A percentile compares a stretch with the other conserved stretches of the same genome.
Evolutionary conservation across 2,797 vertebrate genomes (phyloP).

Genomic region (Yasuhikotakia modesta): DNA sequence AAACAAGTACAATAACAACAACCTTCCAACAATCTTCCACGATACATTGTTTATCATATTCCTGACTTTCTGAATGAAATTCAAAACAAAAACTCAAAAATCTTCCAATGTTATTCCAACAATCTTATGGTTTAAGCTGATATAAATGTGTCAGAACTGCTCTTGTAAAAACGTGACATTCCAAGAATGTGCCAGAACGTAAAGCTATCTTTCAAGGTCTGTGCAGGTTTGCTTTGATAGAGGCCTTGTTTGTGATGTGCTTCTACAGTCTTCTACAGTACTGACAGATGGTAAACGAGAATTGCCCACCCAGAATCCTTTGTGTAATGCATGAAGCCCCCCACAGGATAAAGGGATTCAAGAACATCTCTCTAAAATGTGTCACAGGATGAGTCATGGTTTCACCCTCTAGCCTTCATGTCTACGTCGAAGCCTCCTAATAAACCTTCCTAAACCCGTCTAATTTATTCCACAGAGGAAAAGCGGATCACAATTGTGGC

Average conservation of each 20-base stretch:
- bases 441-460: slow-evolving; percentile 10
- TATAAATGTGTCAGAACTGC: slow-evolving; percentile 22
- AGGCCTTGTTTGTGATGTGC: slow-evolving; percentile 40
- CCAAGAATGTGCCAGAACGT: slow-evolving; percentile 10
- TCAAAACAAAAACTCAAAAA: background rate
- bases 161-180: slow-evolving; percentile 7
- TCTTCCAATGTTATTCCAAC: slow-evolving; percentile 10
- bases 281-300: slow-evolving; percentile 35
- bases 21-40: no score
- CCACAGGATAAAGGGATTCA: slow-evolving; percentile 12
- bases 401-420: slow-evolving; percentile 4
- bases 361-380: slow-evolving; percentile 29
- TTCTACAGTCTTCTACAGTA: slow-evolving; percentile 19
- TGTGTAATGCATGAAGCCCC: slow-evolving; percentile 15
- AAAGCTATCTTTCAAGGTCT: slow-evolving; percentile 35
- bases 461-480: background rate
- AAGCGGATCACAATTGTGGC: slow-evolving; percentile 9
- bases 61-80: background rate
- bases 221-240: slow-evolving; percentile 31
- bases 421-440: background rate
- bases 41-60: background rate
- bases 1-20: background rate
- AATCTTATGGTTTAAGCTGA: slow-evolving; percentile 26
- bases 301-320: slow-evolving; percentile 33
- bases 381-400: slow-evolving; percentile 21